Conservation (phyloP, 2,113 vertebrate genomes). For the Dromaius novaehollandiae region DNA sequence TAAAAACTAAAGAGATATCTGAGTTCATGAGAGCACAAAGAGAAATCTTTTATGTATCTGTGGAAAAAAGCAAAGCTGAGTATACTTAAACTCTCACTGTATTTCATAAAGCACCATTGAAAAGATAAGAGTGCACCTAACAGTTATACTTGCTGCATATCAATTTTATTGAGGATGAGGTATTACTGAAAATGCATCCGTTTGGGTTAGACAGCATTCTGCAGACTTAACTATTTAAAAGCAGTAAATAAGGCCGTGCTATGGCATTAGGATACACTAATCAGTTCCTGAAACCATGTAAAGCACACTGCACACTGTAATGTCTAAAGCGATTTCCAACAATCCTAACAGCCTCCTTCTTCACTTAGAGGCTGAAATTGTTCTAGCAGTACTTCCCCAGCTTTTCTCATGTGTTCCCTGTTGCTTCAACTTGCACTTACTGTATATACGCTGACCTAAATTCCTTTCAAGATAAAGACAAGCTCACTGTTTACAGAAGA, state of each 20-base stretch:
- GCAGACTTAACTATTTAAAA: not conserved
- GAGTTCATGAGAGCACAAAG: not conserved
- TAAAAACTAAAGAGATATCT: not conserved
- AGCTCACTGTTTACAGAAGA: not conserved
- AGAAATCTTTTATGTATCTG: not conserved
- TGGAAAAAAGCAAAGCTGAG: not conserved
- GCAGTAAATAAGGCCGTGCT: not conserved
- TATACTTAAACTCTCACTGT: not conserved
- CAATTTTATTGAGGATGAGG: not conserved
- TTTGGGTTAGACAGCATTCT: not conserved
- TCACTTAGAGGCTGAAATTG: not conserved
- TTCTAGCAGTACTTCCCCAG: not conserved
- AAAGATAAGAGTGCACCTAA: not conserved
- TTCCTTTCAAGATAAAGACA: not conserved
- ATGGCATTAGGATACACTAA: not conserved
- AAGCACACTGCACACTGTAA: not conserved
- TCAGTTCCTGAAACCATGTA: not conserved
- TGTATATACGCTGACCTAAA: not conserved
- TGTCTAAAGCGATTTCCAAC: not conserved
- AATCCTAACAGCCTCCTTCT: not conserved
- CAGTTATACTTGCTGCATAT: not conserved
- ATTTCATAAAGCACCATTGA: not conserved
- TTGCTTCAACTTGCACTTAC: conserved; percentile 48
- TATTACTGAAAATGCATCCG: not conserved
- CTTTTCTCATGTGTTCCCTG: not conserved